phyloP scores from a whole-genome alignment of 2,888 invertebrate genomes.

The Drosophila pegasa region DNA sequence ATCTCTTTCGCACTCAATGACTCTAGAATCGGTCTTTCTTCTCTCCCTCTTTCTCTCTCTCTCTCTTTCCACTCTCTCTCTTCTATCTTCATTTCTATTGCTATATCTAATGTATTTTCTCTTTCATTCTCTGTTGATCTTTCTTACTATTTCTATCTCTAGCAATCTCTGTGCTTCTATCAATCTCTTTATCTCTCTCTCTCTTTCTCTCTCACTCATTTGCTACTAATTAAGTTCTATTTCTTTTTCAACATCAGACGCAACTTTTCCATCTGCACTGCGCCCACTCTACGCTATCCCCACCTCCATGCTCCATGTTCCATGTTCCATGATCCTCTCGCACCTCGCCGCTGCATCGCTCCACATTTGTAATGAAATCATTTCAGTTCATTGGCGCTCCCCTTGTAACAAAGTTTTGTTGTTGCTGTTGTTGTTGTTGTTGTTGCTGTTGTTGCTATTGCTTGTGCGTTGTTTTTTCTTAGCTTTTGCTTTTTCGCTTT shows the following conservation, averaged over 20 bases:
- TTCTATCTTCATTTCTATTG: not conserved
- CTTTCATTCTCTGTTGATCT: not conserved
- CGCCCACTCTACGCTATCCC: not conserved
- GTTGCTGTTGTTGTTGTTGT: slow-evolving; percentile 7
- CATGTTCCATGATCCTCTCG: not conserved
- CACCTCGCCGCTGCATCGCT: slow-evolving; percentile 1
- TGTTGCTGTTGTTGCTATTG: slow-evolving; percentile 16
- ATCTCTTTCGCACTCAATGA: too few relatives aligned
- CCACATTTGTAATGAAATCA: slow-evolving; percentile 61
- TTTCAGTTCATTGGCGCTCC: slow-evolving; percentile 76
- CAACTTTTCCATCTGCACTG: slow-evolving; percentile 14
- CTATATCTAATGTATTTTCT: not conserved
- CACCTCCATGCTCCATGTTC: not conserved
- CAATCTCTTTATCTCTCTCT: not conserved
- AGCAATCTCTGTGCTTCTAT: not conserved
- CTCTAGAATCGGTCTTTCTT: too few relatives aligned
- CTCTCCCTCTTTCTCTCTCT: too few relatives aligned
- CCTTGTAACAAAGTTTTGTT: slow-evolving; percentile 32
- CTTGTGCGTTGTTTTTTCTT: slow-evolving; percentile 19
- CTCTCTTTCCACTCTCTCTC: not conserved
- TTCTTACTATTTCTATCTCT: not conserved
- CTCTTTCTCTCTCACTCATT: slow-evolving; percentile 12
- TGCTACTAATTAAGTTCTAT: slow-evolving; percentile 70
- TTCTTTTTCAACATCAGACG: slow-evolving; percentile 50
- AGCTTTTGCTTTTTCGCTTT: slow-evolving; percentile 30